Base-by-base conservation (phyloP, 2,797 vertebrate genomes). In the Eutrigla gurnardus region DNA sequence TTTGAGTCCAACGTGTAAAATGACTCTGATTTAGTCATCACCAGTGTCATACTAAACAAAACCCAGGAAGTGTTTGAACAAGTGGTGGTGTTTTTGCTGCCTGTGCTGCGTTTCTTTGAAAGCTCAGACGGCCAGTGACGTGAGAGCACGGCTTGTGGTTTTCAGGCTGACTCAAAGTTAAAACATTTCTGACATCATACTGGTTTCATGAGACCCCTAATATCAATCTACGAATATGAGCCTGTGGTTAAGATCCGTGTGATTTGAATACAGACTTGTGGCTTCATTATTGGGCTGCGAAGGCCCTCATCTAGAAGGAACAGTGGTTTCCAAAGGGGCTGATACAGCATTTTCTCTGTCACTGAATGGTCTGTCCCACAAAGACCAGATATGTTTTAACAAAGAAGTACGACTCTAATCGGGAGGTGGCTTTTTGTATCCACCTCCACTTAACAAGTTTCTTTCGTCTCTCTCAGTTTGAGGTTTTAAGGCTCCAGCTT, bases 91-190 rank as follows among this genome's bases (percentile, higher is more conserved):
- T 73, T 77, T 37, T 63, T 73, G 11, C 70, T 74, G 17, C 39
- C 25, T 37, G 33, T 37, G 70, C 11, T 43, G 18, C 7, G 7
- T 49, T 65, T 77, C 55, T 81, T 70, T 86, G 59, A 76, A 75
- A 84, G 33, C 68, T 62, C 37, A 70, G 64, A 37, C 63, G 46
- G 43, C 35, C 40, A 46, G 80, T 86, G 86, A 89, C 59, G 74
- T 78, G 49, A 75, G 70, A 77, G 55, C 39, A 9, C 4, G 6
- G 13, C 39, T 47, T 87, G 86, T 84, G 84, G 83, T 75, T 93
- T 90, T 82, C 77, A 78, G 39, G 7, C 84, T 87, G 32, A 86
- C 72, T 86, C 73, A 80, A 13, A 78, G 66, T 55, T 64, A 25
- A 76, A 65, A 73, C 25, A 25, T 79, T 66, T 62, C 17, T 85